Evolutionary conservation across 1,140 invertebrate species (phyloP).

Genomic region (Conus ventricosus): DNA sequence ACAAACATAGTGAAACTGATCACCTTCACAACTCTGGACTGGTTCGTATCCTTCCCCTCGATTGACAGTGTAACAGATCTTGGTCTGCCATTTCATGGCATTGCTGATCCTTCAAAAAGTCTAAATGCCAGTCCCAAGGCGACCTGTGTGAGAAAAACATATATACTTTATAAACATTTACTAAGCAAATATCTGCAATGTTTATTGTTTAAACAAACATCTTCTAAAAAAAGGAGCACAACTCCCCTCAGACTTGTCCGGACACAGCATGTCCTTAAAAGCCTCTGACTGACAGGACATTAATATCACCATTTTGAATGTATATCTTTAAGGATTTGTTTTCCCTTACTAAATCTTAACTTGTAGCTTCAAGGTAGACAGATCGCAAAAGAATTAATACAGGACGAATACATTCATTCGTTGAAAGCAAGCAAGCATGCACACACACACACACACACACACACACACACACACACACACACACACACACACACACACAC

Average conservation of each 20-base stretch:
- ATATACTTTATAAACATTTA: conserved; percentile 10
- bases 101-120: conserved; percentile 75
- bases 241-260: not conserved
- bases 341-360: too few species aligned
- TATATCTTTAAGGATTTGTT: too few species aligned
- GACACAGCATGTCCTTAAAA: too few species aligned
- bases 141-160: conserved; percentile 75
- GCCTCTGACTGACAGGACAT: too few species aligned
- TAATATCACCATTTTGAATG: too few species aligned
- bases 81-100: conserved; percentile 71
- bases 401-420: too few species aligned
- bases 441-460: not conserved
- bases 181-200: too few species aligned
- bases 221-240: not conserved
- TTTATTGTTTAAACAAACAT: too few species aligned
- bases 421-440: too few species aligned
- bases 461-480: not conserved
- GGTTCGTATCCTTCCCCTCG: conserved; percentile 80
- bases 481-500: not conserved
- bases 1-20: not conserved
- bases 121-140: conserved; percentile 79
- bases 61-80: conserved; percentile 80
- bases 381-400: too few species aligned
- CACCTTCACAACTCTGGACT: conserved; percentile 85
- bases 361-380: too few species aligned